Evolutionary conservation across 2,113 vertebrate genomes (phyloP).

Genomic region (Pavo muticus): DNA sequence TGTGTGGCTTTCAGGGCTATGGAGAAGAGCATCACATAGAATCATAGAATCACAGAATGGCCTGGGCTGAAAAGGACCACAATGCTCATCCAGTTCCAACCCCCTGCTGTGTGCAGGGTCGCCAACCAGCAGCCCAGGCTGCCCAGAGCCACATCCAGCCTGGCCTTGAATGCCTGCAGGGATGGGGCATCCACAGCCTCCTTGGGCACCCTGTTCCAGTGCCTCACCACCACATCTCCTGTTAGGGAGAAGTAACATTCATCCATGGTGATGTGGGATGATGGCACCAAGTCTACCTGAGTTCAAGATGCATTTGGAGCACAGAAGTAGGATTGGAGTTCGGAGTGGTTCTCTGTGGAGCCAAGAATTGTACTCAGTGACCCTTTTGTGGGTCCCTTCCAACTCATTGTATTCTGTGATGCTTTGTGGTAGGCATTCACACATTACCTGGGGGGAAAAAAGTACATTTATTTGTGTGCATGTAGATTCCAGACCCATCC

Average conservation of each 20-base stretch:
- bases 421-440: background rate
- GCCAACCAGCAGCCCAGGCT: too few relatives aligned
- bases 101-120: too few relatives aligned
- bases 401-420: background rate
- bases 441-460: rapidly evolving
- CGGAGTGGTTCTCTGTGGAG: background rate
- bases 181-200: too few relatives aligned
- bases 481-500: background rate
- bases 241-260: background rate
- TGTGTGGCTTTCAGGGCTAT: background rate
- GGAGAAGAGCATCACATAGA: background rate
- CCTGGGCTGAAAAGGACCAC: too few relatives aligned
- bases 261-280: rapidly evolving
- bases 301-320: background rate
- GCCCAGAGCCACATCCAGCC: too few relatives aligned
- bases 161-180: too few relatives aligned
- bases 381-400: background rate
- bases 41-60: too few relatives aligned
- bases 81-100: too few relatives aligned
- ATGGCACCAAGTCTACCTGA: background rate
- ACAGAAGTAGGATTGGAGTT: background rate
- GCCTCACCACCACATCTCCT: background rate
- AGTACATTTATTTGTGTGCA: background rate
- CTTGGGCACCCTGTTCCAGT: too few relatives aligned
- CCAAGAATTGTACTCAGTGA: background rate